These are phyloP conservation scores for Oriolus oriolus DNA, from an alignment of 2,113 vertebrate species.

Conservation along the genomic window DNA sequence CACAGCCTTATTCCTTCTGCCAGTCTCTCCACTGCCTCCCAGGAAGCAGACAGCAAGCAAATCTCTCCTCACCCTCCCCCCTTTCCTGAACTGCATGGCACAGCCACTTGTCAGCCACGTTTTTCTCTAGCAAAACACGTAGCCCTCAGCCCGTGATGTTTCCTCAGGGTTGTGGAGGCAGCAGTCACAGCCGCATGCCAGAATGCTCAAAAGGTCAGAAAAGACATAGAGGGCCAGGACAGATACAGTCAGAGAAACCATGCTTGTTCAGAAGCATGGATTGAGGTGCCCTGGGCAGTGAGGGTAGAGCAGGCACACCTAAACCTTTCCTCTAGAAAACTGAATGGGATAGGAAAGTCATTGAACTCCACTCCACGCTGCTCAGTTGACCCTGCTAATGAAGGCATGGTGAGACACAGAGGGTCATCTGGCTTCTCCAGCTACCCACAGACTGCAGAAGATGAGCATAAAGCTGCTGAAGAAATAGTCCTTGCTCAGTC, in stretches of 20 bases:
- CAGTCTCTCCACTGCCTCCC: background rate
- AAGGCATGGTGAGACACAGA: background rate
- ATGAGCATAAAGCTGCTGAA: background rate
- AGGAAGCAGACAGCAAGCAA: background rate
- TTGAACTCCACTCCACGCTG: background rate
- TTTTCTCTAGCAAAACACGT: background rate
- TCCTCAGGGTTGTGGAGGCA: constrained; percentile 3
- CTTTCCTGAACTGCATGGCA: background rate
- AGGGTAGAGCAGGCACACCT: background rate
- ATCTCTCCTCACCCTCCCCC: background rate
- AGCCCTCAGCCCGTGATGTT: background rate
- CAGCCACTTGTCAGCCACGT: background rate
- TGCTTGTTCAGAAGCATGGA: background rate
- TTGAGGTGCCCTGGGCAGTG: background rate
- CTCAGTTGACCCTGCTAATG: background rate
- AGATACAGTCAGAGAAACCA: background rate
- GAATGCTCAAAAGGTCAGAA: background rate
- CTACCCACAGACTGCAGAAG: background rate
- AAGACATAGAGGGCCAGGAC: background rate
- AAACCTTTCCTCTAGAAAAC: background rate
- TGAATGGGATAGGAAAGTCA: background rate
- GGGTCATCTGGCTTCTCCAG: background rate
- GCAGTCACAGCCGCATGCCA: background rate
- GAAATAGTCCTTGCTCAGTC: background rate
- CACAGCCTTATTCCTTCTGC: background rate